Evolutionary conservation across 2,888 invertebrate genomes (phyloP).

Genomic region (Tetropium fuscum): DNA sequence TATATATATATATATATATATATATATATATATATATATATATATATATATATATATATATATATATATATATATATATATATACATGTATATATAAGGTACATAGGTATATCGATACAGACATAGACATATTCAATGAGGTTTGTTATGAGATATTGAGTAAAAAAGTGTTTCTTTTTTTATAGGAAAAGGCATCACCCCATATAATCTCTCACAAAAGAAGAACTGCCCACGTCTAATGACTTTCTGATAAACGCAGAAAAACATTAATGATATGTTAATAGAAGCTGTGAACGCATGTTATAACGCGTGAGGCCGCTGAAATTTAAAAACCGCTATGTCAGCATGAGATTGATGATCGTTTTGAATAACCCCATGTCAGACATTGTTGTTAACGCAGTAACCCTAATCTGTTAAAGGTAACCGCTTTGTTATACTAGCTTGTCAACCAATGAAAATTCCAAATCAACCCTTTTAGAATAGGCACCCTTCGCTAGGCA

Average conservation of each 20-base stretch:
- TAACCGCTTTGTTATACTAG: slow-evolving; percentile 48
- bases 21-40: too few species aligned
- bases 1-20: too few species aligned
- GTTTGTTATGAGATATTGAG: too few species aligned
- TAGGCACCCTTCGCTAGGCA: slow-evolving; percentile 7
- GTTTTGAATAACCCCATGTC: slow-evolving; percentile 45
- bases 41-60: too few species aligned
- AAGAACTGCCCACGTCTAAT: background rate
- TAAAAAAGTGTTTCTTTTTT: too few species aligned
- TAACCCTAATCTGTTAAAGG: slow-evolving; percentile 53
- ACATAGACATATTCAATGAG: too few species aligned
- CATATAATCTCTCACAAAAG: too few species aligned
- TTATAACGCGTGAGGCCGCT: slow-evolving; percentile 26
- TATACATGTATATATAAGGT: too few species aligned
- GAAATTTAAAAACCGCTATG: slow-evolving; percentile 50
- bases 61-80: too few species aligned
- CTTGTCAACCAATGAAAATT: slow-evolving; percentile 50
- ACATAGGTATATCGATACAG: too few species aligned
- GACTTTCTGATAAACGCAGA: slow-evolving; percentile 2
- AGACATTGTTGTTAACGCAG: slow-evolving; percentile 48
- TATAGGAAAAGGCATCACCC: too few species aligned
- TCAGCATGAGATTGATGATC: slow-evolving; percentile 55
- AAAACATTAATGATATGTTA: slow-evolving; percentile 33
- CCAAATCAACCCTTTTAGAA: slow-evolving; percentile 45
- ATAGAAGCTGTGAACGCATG: slow-evolving; percentile 30